A percentile compares a stretch with the other conserved stretches of the same genome.
Evolutionary conservation across 2,113 vertebrate species (phyloP).

Genomic region (Camarhynchus parvulus): DNA sequence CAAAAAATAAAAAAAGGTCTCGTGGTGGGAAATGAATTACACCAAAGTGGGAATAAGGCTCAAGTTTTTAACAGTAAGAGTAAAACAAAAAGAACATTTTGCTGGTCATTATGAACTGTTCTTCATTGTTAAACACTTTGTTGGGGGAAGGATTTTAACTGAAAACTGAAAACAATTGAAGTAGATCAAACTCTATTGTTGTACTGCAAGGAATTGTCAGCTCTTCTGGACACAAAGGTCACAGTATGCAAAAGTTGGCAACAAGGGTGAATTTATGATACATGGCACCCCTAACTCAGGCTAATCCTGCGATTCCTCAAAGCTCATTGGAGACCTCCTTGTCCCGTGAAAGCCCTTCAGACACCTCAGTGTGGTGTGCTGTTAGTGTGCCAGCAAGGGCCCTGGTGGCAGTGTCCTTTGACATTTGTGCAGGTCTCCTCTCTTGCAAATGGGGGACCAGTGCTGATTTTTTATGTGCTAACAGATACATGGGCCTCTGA

Average conservation of each 20-base stretch:
- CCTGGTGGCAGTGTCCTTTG: background rate
- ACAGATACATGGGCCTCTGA: background rate
- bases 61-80: background rate
- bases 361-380: background rate
- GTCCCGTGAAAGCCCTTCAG: background rate
- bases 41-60: background rate
- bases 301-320: background rate
- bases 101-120: accelerated
- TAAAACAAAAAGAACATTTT: background rate
- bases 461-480: background rate
- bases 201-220: background rate
- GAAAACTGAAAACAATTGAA: background rate
- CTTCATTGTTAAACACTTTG: background rate
- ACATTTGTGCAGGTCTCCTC: background rate
- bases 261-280: background rate
- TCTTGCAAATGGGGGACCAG: background rate
- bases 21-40: background rate
- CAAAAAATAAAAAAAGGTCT: background rate
- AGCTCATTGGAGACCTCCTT: background rate
- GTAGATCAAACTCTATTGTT: background rate
- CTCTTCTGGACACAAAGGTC: background rate
- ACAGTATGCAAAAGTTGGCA: background rate
- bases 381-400: background rate
- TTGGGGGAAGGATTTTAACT: background rate
- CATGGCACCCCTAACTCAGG: background rate